phyloP scores from a whole-genome alignment of 2,888 invertebrate genomes.

The Eupithecia centaureata region DNA sequence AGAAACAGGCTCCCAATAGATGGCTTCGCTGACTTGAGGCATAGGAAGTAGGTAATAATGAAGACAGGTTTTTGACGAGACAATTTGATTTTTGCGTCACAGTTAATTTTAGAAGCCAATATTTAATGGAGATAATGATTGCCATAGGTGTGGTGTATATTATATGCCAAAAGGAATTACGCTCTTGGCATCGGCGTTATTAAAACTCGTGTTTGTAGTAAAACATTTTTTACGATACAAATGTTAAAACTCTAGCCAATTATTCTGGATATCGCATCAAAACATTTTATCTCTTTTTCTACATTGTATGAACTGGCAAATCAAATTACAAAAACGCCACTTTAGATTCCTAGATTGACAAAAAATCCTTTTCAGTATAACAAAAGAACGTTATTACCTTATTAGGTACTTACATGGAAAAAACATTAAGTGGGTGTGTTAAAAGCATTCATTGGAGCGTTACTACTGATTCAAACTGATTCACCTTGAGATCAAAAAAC shows the following conservation, averaged over 20 bases:
- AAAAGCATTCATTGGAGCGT: slow-evolving; percentile 39
- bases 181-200: slow-evolving; percentile 30
- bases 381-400: not conserved
- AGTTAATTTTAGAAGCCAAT: slow-evolving; percentile 1
- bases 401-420: slow-evolving; percentile 12
- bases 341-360: not conserved
- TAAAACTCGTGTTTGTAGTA: slow-evolving; percentile 18
- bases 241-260: slow-evolving; percentile 19
- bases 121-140: not conserved
- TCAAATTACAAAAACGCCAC: not conserved
- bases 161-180: slow-evolving; percentile 31
- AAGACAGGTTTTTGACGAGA: slow-evolving; percentile 1
- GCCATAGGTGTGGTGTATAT: not conserved
- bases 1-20: not conserved
- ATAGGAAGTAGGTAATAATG: slow-evolving; percentile 9
- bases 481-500: slow-evolving; percentile 53
- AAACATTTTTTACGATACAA: slow-evolving; percentile 21
- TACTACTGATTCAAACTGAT: slow-evolving; percentile 43
- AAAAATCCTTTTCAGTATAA: not conserved
- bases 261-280: slow-evolving; percentile 2
- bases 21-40: not conserved
- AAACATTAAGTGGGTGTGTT: slow-evolving; percentile 30
- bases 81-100: slow-evolving; percentile 5
- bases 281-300: not conserved
- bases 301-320: not conserved